Evolutionary conservation across 2,888 invertebrate species (phyloP), one percentile per base, ranked within the genome.

Genomic region (Heliconius cydno): DNA sequence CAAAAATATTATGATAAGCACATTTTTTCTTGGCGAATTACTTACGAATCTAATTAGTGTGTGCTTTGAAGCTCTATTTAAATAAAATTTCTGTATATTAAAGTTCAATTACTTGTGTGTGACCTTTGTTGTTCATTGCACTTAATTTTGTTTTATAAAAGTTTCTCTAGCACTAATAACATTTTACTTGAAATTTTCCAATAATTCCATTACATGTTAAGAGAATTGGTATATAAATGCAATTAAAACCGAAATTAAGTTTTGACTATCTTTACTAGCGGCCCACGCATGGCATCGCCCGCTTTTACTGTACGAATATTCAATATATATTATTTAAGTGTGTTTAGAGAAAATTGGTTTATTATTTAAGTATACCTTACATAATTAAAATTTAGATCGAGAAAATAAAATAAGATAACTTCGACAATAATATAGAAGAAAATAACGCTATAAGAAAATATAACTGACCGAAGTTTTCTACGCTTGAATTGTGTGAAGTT

Each of bases 381-480:
- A 41, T 41, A 41, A 41, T 41, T 34, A 34, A 34, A 34, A 34
- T 34, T 34, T 0, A 30, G 30, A 30, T 30, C 30, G 30, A 30
- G 5, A 30, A 30, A 30, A 30, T 30, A 30, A 30, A 30, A 30
- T 30, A 30, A 30, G 30, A 30, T 30, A 30, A 38, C 68, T 68
- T 68, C 82, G 87, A 87, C 88, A 90, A 90, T 89, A 88, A 89
- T 87, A 84, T 86, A 65, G 60, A 83, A 57, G 57, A 57, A 57
- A 57, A 57, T 57, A 81, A 73, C 60, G n/a, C 57, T 73, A n/a
- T n/a, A 30, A 30, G 30, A 30, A 30, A 60, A 60, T 73, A 34
- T 60, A 60, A 73, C 73, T 73, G 73, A 79, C 79, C 80, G 52
- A 81, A 83, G 65, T 80, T 82, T 76, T 34, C 75, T 63, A 67